Conservation (phyloP, 2,888 invertebrate genomes). For the Tryphoninae sp. region DNA sequence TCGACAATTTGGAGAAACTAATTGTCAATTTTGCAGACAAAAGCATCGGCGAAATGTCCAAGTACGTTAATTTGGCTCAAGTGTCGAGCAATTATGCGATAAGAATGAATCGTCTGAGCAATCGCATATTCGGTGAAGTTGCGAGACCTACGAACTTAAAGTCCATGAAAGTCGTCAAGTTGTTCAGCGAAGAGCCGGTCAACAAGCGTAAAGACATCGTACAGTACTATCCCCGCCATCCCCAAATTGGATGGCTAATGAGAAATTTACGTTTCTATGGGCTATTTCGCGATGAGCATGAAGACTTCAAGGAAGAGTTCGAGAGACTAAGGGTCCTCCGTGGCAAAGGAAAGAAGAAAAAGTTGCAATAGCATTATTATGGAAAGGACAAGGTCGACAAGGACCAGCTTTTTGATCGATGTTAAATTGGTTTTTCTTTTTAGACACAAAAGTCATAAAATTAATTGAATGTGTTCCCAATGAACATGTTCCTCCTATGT, state of each 20-base stretch:
- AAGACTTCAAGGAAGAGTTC: conserved; percentile 95
- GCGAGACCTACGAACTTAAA: conserved; percentile 88
- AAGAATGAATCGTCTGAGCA: conserved; percentile 92
- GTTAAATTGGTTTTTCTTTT: conserved; percentile 11
- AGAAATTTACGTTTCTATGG: conserved; percentile 88
- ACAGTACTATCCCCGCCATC: conserved; percentile 93
- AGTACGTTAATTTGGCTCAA: conserved; percentile 87
- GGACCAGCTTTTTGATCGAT: not conserved
- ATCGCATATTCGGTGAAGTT: conserved; percentile 94
- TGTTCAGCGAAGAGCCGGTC: conserved; percentile 89
- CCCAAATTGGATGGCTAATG: conserved; percentile 89
- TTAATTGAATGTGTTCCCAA: not conserved
- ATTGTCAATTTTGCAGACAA: conserved; percentile 19
- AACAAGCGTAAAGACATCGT: conserved; percentile 88
- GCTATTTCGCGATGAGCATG: conserved; percentile 92
- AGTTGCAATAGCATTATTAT: conserved; percentile 46
- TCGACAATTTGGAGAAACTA: not conserved
- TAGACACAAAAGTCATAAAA: conserved; percentile 19
- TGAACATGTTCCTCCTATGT: not conserved
- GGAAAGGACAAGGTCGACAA: not conserved
- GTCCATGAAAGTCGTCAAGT: conserved; percentile 91
- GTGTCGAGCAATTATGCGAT: conserved; percentile 90
- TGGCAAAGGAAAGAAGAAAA: conserved; percentile 84
- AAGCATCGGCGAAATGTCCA: conserved; percentile 80
- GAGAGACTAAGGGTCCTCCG: conserved; percentile 88